Conservation (phyloP, 2,888 invertebrate genomes). For the Spicauda simplicius region DNA sequence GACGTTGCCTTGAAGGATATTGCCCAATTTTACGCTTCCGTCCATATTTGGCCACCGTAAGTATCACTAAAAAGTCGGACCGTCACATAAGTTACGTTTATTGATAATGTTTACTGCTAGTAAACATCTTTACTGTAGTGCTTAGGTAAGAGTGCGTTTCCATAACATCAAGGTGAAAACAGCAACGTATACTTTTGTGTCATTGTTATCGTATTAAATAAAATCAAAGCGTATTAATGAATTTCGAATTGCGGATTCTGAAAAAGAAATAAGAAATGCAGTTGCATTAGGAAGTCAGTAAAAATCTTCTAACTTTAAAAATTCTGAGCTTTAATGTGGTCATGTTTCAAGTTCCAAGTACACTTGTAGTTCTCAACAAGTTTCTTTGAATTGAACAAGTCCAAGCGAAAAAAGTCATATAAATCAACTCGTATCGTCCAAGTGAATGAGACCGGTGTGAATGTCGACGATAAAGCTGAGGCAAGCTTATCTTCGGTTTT, state of each 20-base stretch:
- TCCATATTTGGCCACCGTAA: conserved; percentile 63
- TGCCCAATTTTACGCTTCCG: conserved; percentile 52
- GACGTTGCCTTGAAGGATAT: conserved; percentile 37
- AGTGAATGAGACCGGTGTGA: conserved; percentile 44
- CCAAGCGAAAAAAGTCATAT: background rate
- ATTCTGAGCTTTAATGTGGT: background rate
- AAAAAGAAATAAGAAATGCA: background rate
- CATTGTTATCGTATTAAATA: too few relatives aligned
- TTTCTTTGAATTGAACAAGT: background rate
- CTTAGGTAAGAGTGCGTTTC: conserved; percentile 57
- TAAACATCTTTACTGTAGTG: conserved; percentile 72
- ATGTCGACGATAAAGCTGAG: conserved; percentile 68
- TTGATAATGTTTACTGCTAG: conserved; percentile 78
- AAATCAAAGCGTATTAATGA: too few relatives aligned
- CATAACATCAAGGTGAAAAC: conserved; percentile 47
- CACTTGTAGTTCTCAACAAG: conserved; percentile 7
- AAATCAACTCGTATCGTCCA: conserved; percentile 39
- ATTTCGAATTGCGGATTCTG: too few relatives aligned
- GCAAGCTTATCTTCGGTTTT: conserved; percentile 74
- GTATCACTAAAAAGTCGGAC: conserved; percentile 67
- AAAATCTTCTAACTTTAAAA: background rate
- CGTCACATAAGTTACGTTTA: conserved; percentile 73
- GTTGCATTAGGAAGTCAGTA: background rate
- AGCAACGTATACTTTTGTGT: too few relatives aligned
- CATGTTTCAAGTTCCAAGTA: background rate